Conservation (phyloP, 2,888 invertebrate species). For the Sminthurides aquaticus region DNA sequence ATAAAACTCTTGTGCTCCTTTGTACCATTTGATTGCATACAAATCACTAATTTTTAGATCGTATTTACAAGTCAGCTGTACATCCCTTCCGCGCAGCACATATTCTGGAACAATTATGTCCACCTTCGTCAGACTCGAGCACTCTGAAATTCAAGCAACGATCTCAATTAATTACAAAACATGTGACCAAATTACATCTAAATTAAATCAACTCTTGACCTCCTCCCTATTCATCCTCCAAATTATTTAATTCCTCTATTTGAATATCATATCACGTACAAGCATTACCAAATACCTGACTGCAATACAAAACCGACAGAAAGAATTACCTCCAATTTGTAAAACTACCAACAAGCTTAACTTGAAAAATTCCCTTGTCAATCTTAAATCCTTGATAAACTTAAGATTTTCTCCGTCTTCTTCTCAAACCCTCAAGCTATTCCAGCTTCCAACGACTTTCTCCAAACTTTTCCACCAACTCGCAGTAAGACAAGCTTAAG, state of each 20-base stretch:
- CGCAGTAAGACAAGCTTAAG: no score
- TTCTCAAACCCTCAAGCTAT: neutral
- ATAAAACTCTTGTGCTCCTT: conserved; percentile 34
- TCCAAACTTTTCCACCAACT: no score
- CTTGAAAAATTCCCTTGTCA: conserved; percentile 29
- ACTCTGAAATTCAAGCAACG: conserved; percentile 26
- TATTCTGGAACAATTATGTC: conserved; percentile 30
- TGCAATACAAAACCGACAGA: neutral
- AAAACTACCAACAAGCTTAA: neutral
- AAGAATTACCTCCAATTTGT: neutral
- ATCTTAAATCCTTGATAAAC: conserved; percentile 37
- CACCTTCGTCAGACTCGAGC: conserved; percentile 30
- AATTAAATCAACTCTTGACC: neutral
- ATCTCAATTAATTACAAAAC: neutral
- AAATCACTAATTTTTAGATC: conserved; percentile 32
- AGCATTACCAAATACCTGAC: neutral
- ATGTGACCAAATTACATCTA: neutral
- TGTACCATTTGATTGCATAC: conserved; percentile 41
- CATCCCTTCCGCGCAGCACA: conserved; percentile 33
- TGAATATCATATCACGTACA: neutral
- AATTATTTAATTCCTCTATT: neutral
- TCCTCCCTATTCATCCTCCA: no score
- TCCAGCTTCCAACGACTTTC: no score
- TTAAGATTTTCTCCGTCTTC: neutral
- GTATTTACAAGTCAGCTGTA: conserved; percentile 36